Evolutionary conservation across 2,797 vertebrate species (phyloP).

Genomic region (Pristis pectinata): DNA sequence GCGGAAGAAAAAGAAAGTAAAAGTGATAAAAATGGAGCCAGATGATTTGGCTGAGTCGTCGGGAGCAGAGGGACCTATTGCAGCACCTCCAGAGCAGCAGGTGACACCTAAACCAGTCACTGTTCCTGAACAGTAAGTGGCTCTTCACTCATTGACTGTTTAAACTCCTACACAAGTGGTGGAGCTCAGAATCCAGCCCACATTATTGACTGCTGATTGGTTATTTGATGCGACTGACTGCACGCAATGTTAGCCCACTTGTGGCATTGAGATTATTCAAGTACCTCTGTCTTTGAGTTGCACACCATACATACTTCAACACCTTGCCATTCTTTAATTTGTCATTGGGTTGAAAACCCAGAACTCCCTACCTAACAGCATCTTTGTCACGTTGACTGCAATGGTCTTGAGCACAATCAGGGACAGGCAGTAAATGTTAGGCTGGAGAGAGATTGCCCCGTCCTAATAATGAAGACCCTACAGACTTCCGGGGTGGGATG

Average conservation of each 20-base stretch:
- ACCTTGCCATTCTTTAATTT: background rate
- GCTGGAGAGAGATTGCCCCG: background rate
- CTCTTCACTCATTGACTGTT: background rate
- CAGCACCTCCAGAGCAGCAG: conserved; percentile 59
- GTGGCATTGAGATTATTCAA: background rate
- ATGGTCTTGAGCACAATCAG: background rate
- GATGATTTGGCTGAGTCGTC: conserved; percentile 77
- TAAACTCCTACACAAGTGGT: background rate
- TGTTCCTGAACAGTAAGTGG: conserved; percentile 84
- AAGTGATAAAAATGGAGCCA: conserved; percentile 76
- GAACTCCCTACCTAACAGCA: background rate
- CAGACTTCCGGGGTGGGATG: background rate
- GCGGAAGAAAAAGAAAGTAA: conserved; percentile 81
- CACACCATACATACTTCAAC: background rate
- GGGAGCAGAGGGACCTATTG: conserved; percentile 56
- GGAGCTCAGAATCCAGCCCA: background rate
- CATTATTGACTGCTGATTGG: background rate
- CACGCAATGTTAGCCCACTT: background rate
- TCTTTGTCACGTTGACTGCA: background rate
- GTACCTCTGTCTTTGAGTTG: background rate
- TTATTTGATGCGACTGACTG: background rate
- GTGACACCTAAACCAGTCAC: conserved; percentile 64
- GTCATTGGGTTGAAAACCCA: too few relatives aligned
- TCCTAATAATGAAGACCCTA: background rate
- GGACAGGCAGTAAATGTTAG: background rate